These are phyloP conservation scores for Xanthorhoe spadicearia DNA, from an alignment of 2,888 invertebrate genomes.

Conservation along the genomic window DNA sequence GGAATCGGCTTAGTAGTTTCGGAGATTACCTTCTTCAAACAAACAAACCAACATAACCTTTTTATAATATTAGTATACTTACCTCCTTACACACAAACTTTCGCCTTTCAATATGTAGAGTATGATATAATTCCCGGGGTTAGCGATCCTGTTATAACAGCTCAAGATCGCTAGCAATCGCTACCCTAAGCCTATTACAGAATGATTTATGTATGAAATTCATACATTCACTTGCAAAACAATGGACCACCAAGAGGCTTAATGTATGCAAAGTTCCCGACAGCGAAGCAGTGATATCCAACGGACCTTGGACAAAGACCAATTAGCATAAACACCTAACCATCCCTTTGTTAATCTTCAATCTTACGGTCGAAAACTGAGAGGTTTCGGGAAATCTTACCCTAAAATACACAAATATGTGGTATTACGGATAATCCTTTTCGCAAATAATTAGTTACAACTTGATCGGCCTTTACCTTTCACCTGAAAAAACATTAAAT, in stretches of 20 bases:
- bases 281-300: slow-evolving; percentile 54
- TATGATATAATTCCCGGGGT: not conserved
- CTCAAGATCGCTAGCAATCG: not conserved
- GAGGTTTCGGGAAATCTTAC: not conserved
- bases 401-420: not conserved
- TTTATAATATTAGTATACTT: too few relatives aligned
- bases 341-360: slow-evolving; percentile 5
- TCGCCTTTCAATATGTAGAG: too few relatives aligned
- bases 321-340: slow-evolving; percentile 53
- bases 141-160: not conserved
- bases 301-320: slow-evolving; percentile 47
- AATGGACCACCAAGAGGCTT: slow-evolving; percentile 48
- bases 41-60: too few relatives aligned
- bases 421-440: not conserved
- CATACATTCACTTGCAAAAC: slow-evolving; percentile 46
- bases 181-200: slow-evolving; percentile 27
- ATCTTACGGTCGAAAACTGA: not conserved
- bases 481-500: too few relatives aligned
- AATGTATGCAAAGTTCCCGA: slow-evolving; percentile 56
- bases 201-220: slow-evolving; percentile 46
- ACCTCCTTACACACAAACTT: too few relatives aligned
- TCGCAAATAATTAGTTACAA: too few relatives aligned
- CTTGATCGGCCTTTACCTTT: too few relatives aligned
- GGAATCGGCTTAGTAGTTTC: too few relatives aligned
- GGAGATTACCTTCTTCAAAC: too few relatives aligned